phyloP scores from a whole-genome alignment of 1,140 invertebrate species.

The Anastrepha obliqua region DNA sequence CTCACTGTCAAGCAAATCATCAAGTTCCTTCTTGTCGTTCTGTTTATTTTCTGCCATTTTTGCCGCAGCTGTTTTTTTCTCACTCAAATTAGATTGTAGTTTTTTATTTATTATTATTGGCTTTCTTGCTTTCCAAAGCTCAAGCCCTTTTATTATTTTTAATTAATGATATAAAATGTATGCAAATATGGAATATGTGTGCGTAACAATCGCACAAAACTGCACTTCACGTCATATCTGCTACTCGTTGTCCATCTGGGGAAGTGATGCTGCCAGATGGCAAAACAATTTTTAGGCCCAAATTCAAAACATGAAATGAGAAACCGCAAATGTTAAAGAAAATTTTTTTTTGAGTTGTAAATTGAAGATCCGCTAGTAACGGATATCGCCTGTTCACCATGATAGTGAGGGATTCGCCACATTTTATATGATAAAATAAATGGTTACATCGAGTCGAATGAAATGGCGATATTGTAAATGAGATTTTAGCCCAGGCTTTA shows the following conservation, averaged over 20 bases:
- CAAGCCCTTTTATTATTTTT: background rate
- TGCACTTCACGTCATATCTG: background rate
- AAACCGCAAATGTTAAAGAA: too few relatives aligned
- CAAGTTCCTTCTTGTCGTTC: slow-evolving; percentile 72
- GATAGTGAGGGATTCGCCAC: too few relatives aligned
- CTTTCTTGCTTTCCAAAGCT: background rate
- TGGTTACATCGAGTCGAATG: too few relatives aligned
- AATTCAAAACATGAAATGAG: too few relatives aligned
- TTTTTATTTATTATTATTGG: background rate
- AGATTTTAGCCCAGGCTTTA: too few relatives aligned
- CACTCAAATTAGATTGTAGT: background rate
- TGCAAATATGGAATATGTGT: slow-evolving; percentile 13
- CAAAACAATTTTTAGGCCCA: too few relatives aligned
- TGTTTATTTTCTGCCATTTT: slow-evolving; percentile 67
- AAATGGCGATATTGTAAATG: too few relatives aligned
- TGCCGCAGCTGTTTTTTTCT: background rate
- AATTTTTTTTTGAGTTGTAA: too few relatives aligned
- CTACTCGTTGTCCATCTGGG: slow-evolving; percentile 9
- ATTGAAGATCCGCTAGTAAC: too few relatives aligned
- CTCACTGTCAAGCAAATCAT: slow-evolving; percentile 76
- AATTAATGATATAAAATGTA: slow-evolving; percentile 18
- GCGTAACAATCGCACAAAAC: slow-evolving; percentile 33
- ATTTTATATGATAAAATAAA: too few relatives aligned
- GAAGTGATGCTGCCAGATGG: background rate
- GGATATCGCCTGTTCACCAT: too few relatives aligned